phyloP scores from a whole-genome alignment of 2,797 vertebrate species.

The Pelobates cultripes region DNA sequence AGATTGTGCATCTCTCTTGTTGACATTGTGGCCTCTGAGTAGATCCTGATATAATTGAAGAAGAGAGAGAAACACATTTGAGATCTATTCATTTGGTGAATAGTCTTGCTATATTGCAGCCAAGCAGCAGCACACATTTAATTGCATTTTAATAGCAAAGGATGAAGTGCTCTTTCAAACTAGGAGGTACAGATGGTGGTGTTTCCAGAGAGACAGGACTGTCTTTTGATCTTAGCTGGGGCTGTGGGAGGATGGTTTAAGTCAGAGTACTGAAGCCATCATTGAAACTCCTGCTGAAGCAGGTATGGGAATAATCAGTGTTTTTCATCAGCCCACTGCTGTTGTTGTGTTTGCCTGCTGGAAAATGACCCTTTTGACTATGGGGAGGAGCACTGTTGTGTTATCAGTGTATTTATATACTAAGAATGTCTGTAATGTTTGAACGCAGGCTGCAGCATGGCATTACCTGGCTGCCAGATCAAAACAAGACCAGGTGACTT shows the following conservation, averaged over 20 bases:
- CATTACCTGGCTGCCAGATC: no score
- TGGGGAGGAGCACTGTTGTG: conserved; percentile 9
- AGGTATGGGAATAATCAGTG: conserved; percentile 48
- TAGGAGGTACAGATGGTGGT: conserved; percentile 52
- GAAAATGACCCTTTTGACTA: conserved; percentile 8
- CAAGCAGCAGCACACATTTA: conserved; percentile 53
- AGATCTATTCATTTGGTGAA: conserved; percentile 49
- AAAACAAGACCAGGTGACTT: no score
- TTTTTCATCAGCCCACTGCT: conserved; percentile 43
- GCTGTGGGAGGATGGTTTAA: conserved; percentile 43
- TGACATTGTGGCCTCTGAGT: conserved; percentile 55
- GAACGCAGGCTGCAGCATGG: no score
- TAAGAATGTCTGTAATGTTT: neutral
- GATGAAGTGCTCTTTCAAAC: conserved; percentile 53
- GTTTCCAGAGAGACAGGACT: conserved; percentile 53
- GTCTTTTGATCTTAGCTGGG: conserved; percentile 55
- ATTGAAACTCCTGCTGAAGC: conserved; percentile 42
- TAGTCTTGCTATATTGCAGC: conserved; percentile 49
- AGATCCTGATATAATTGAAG: conserved; percentile 54
- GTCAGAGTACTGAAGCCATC: conserved; percentile 39
- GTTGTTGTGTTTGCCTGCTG: conserved; percentile 13
- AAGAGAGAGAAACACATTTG: conserved; percentile 51
- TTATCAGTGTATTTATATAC: neutral
- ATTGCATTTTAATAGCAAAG: conserved; percentile 56
- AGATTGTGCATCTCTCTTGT: conserved; percentile 49